phyloP scores from a whole-genome alignment of 2,888 invertebrate genomes.

The Empis livida region DNA sequence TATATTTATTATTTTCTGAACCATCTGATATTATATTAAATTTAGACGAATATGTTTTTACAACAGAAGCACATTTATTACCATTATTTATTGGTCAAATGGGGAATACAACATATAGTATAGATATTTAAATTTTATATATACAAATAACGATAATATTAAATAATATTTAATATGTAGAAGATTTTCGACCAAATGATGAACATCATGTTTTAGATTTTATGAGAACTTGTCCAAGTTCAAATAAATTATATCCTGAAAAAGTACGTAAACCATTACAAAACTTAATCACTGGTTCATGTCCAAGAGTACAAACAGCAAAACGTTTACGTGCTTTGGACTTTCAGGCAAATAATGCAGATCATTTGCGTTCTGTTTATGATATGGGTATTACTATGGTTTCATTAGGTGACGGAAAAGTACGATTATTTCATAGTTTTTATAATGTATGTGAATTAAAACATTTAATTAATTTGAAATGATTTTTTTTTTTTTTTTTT shows the following conservation, averaged over 20 bases:
- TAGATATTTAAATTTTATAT: slow-evolving; percentile 13
- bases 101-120: slow-evolving; percentile 40
- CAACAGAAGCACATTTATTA: slow-evolving; percentile 91
- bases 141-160: neutral
- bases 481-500: too few relatives aligned
- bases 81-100: slow-evolving; percentile 68
- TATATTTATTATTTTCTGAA: slow-evolving; percentile 86
- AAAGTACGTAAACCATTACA: slow-evolving; percentile 71
- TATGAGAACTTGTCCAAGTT: slow-evolving; percentile 69
- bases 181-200: slow-evolving; percentile 39
- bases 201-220: slow-evolving; percentile 42
- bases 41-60: slow-evolving; percentile 76
- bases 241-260: slow-evolving; percentile 68
- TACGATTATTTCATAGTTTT: slow-evolving; percentile 83
- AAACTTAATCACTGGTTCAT: slow-evolving; percentile 72
- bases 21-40: slow-evolving; percentile 69
- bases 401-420: slow-evolving; percentile 75
- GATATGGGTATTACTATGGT: slow-evolving; percentile 93
- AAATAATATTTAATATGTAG: slow-evolving; percentile 10
- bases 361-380: slow-evolving; percentile 73
- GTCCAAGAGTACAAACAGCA: slow-evolving; percentile 47
- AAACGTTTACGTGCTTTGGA: slow-evolving; percentile 56
- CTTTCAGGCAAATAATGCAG: slow-evolving; percentile 69
- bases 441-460: slow-evolving; percentile 53
- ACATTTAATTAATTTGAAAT: too few relatives aligned